Conservation (phyloP, 2,888 invertebrate genomes). For the Drosophila peninsularis region DNA sequence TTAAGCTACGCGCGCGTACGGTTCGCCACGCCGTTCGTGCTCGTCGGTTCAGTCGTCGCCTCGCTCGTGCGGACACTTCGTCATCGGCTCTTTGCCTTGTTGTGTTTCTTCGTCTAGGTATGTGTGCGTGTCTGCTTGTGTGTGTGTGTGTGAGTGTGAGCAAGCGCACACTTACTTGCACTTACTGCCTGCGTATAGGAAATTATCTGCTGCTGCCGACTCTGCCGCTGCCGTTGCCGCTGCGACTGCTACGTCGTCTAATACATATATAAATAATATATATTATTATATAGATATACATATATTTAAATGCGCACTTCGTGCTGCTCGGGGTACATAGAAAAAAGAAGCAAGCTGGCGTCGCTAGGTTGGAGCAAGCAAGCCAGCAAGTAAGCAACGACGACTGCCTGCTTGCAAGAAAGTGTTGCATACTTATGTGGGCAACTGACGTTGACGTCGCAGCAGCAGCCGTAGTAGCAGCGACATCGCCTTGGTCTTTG, state of each 20-base stretch:
- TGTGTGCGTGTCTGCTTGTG: slow-evolving; percentile 36
- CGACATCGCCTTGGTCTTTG: slow-evolving; percentile 77
- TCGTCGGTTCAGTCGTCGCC: slow-evolving; percentile 58
- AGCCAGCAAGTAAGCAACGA: slow-evolving; percentile 56
- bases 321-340: slow-evolving; percentile 39
- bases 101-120: slow-evolving; percentile 72
- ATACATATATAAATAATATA: slow-evolving; percentile 82
- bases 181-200: slow-evolving; percentile 76
- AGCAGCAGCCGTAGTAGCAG: slow-evolving; percentile 51
- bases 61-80: slow-evolving; percentile 48
- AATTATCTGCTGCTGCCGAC: slow-evolving; percentile 74
- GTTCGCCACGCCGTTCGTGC: slow-evolving; percentile 66
- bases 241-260: slow-evolving; percentile 68
- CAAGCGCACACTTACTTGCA: slow-evolving; percentile 80
- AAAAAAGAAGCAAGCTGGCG: slow-evolving; percentile 45
- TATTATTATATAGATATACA: slow-evolving; percentile 78
- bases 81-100: slow-evolving; percentile 58
- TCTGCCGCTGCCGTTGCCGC: slow-evolving; percentile 31
- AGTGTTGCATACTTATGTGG: slow-evolving; percentile 79
- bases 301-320: slow-evolving; percentile 72
- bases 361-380: slow-evolving; percentile 64
- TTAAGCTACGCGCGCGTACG: slow-evolving; percentile 81
- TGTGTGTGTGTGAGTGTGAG: slow-evolving; percentile 56
- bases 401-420: slow-evolving; percentile 72
- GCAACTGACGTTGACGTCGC: slow-evolving; percentile 67